Conservation (phyloP, 1,140 invertebrate species). For the Rhyzopertha dominica region DNA sequence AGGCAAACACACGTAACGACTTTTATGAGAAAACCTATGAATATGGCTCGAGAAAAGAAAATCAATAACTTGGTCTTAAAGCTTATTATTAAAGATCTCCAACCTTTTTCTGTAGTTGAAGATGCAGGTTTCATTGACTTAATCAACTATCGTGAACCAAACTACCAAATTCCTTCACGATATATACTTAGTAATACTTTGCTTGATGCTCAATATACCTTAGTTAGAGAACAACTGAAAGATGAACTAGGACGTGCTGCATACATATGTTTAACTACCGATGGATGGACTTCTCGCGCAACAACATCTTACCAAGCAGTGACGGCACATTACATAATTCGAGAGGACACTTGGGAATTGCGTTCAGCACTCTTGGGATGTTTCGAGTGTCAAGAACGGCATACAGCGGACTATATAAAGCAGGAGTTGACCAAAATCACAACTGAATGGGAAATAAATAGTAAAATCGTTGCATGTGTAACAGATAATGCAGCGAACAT, state of each 20-base stretch:
- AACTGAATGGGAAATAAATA: not conserved
- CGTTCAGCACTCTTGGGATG: conserved; percentile 7
- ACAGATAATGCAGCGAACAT: conserved; percentile 2
- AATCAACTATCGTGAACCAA: conserved; percentile 25
- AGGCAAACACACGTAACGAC: conserved; percentile 1
- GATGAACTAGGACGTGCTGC: conserved; percentile 1
- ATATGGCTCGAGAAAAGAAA: conserved; percentile 9
- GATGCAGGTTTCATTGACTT: conserved; percentile 31
- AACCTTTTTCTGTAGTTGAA: conserved; percentile 31
- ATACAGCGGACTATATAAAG: conserved; percentile 14
- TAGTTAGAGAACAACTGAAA: conserved; percentile 5
- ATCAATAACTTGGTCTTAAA: conserved; percentile 29
- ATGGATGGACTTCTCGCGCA: conserved; percentile 15
- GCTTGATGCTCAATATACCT: conserved; percentile 19
- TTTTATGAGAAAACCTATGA: conserved; percentile 3
- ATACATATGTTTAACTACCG: conserved; percentile 11
- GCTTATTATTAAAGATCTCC: conserved; percentile 30
- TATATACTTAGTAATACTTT: conserved; percentile 29
- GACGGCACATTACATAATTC: conserved; percentile 13
- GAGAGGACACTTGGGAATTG: conserved; percentile 13
- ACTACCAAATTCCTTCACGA: conserved; percentile 29
- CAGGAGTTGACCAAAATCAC: not conserved
- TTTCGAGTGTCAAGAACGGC: conserved; percentile 12
- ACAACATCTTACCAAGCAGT: conserved; percentile 15
- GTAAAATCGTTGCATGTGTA: no score